Evolutionary conservation across 2,797 vertebrate species (phyloP).

Genomic region (Amniataba percoides): DNA sequence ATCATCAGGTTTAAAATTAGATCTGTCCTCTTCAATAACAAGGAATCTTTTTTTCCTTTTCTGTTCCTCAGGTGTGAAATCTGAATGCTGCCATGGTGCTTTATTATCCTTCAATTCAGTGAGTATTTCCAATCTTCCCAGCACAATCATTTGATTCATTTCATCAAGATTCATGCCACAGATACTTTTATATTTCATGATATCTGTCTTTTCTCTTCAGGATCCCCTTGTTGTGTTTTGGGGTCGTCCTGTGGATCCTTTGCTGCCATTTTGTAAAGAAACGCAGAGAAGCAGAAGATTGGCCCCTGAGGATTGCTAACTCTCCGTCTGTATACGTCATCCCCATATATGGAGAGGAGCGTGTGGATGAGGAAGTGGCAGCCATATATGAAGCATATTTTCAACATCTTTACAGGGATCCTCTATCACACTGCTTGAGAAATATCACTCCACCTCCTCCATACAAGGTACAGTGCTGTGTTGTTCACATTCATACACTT

Average conservation of each 20-base stretch:
- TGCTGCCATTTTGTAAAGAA: slow-evolving; percentile 54
- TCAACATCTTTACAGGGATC: slow-evolving; percentile 13
- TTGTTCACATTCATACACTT: background rate
- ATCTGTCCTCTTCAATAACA: background rate
- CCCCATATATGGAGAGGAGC: slow-evolving; percentile 43
- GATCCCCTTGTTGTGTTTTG: slow-evolving; percentile 22
- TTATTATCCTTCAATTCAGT: slow-evolving; percentile 1
- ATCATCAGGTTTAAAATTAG: slow-evolving; percentile 5
- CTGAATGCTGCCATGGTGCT: slow-evolving; percentile 22
- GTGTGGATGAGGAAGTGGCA: background rate
- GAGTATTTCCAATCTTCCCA: slow-evolving; percentile 37
- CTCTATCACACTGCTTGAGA: slow-evolving; percentile 18
- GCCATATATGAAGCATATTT: background rate
- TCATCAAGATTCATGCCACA: too few relatives aligned
- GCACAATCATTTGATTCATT: background rate
- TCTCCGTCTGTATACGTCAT: slow-evolving; percentile 50
- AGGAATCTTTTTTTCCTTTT: background rate
- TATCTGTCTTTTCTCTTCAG: too few relatives aligned
- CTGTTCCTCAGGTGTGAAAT: slow-evolving; percentile 28
- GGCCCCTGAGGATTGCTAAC: background rate
- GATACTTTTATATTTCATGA: too few relatives aligned
- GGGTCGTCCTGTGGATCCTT: slow-evolving; percentile 29
- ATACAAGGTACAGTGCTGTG: slow-evolving; percentile 33
- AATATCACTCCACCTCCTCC: slow-evolving; percentile 51
- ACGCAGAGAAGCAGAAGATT: background rate